A percentile compares a stretch with the other conserved stretches of the same genome.
Conservation (phyloP, 2,113 vertebrate species). For the Bubalus kerabau region DNA sequence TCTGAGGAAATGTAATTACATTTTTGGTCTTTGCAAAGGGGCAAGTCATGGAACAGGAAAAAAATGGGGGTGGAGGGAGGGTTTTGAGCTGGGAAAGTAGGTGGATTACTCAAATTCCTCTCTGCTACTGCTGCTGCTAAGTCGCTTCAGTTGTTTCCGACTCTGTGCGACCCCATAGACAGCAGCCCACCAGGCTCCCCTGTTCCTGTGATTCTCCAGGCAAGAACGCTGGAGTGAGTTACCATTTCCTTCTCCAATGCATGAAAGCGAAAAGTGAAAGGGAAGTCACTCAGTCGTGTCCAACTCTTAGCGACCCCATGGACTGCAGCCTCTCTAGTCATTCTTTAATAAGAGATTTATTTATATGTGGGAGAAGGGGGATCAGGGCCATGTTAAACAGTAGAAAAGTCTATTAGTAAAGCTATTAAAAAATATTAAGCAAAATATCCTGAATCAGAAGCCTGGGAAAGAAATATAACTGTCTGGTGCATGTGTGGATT, state of each 20-base stretch:
- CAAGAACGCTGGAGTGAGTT: too few relatives aligned
- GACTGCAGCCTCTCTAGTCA: not conserved
- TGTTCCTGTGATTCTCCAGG: too few relatives aligned
- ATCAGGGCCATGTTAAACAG: not conserved
- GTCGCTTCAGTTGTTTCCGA: too few relatives aligned
- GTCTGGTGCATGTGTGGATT: not conserved
- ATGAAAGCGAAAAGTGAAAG: too few relatives aligned
- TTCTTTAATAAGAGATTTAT: not conserved
- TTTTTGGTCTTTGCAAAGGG: not conserved
- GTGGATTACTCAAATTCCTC: not conserved
- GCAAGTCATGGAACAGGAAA: not conserved
- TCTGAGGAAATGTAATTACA: not conserved
- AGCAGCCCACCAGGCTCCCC: too few relatives aligned
- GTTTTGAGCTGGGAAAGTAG: not conserved
- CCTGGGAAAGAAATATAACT: not conserved
- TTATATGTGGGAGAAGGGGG: not conserved
- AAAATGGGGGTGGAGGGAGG: fast-evolving
- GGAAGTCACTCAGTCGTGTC: too few relatives aligned
- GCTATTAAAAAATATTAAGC: not conserved
- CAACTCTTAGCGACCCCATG: too few relatives aligned
- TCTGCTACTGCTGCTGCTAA: too few relatives aligned
- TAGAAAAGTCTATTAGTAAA: not conserved
- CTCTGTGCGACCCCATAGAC: too few relatives aligned
- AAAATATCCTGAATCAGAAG: not conserved
- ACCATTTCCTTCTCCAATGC: too few relatives aligned